Percentiles rank a stretch among this genome's conserved stretches.
Conservation (phyloP, 1,140 invertebrate species). For the Geopemphigus sp. region DNA sequence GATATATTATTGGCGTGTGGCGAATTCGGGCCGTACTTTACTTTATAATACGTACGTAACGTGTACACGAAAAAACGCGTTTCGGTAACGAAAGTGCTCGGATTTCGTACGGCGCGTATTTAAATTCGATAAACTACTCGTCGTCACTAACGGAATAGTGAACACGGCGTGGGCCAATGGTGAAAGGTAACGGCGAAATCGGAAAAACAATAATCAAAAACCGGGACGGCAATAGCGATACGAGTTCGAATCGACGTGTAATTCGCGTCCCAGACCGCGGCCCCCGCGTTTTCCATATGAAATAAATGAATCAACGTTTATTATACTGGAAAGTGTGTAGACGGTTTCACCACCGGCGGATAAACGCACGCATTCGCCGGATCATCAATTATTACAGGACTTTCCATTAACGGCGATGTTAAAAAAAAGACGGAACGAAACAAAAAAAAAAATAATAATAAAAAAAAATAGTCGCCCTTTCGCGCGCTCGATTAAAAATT, state of each 20-base stretch:
- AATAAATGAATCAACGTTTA: slow-evolving; percentile 41
- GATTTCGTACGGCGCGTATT: no score
- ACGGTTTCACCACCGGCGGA: background rate
- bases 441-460: background rate
- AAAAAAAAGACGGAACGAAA: background rate
- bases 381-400: slow-evolving; percentile 46
- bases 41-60: no score
- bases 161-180: no score
- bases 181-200: no score
- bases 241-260: background rate
- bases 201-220: background rate
- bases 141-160: no score
- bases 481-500: slow-evolving; percentile 36
- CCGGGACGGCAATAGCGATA: background rate
- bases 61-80: no score
- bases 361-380: slow-evolving; percentile 17
- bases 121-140: no score
- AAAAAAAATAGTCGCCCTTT: slow-evolving; percentile 1
- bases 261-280: background rate
- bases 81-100: no score
- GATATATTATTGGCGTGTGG: no score
- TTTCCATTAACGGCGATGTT: slow-evolving; percentile 42
- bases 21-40: no score
- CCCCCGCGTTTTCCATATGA: background rate
- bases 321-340: slow-evolving; percentile 11